phyloP scores from a whole-genome alignment of 2,888 invertebrate species.

The Thymelicus acteon region DNA sequence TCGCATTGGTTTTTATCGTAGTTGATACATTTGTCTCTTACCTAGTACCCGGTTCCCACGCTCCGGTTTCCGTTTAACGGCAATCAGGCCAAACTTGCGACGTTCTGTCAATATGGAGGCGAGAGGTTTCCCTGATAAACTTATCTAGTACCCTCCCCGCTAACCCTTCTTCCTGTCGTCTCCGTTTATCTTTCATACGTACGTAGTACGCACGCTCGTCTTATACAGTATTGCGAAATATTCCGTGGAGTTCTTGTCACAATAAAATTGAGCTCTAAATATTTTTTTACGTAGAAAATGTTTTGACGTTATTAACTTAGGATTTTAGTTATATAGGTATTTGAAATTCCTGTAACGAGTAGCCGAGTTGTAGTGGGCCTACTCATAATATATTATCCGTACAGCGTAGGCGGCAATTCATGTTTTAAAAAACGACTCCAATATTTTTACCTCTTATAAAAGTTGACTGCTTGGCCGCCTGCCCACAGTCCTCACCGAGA shows the following conservation, averaged over 20 bases:
- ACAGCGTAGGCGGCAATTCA: slow-evolving; percentile 48
- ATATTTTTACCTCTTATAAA: slow-evolving; percentile 68
- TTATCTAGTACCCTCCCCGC: slow-evolving; percentile 66
- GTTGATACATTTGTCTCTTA: slow-evolving; percentile 38
- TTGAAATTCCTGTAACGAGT: neutral
- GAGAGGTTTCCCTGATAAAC: slow-evolving; percentile 83
- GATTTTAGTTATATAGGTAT: too few relatives aligned
- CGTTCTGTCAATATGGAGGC: slow-evolving; percentile 82
- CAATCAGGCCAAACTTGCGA: slow-evolving; percentile 80
- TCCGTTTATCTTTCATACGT: slow-evolving; percentile 78
- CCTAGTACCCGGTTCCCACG: slow-evolving; percentile 61
- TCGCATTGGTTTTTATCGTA: slow-evolving; percentile 19
- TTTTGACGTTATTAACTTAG: too few relatives aligned
- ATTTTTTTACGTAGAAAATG: too few relatives aligned
- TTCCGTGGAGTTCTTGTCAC: slow-evolving; percentile 1
- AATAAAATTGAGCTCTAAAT: neutral
- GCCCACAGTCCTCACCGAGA: slow-evolving; percentile 68
- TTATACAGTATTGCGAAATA: slow-evolving; percentile 54
- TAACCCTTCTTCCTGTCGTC: slow-evolving; percentile 57
- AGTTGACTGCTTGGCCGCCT: slow-evolving; percentile 75
- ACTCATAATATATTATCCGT: slow-evolving; percentile 17
- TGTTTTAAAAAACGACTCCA: slow-evolving; percentile 63
- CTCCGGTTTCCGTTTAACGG: slow-evolving; percentile 76
- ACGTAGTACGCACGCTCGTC: slow-evolving; percentile 51
- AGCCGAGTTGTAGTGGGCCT: neutral